Evolutionary conservation across 2,113 vertebrate genomes (phyloP), one percentile per base, ranked within the genome.

Genomic region (Notarius lentiginosus): DNA sequence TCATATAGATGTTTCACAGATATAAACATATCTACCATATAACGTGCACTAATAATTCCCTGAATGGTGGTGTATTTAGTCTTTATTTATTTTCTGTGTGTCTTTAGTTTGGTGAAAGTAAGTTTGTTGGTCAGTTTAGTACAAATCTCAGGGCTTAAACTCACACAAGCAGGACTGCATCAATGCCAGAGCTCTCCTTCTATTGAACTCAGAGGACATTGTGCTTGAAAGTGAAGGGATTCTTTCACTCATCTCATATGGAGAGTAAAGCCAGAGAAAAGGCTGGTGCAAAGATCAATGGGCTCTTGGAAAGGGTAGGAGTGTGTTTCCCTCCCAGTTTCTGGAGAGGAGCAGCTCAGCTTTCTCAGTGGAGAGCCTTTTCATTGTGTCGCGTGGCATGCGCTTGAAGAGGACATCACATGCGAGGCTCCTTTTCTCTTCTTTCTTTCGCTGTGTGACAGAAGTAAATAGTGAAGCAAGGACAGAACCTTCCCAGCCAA

Each of bases 271-370:
- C 83, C 86, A 90, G 86, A 91, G 90, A 91, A 84, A 87, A 89
- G 88, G 68, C 79, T 84, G 77, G 86, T 91, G 86, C 90, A 91
- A 91, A 91, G 90, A 94, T 93, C 90, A 93, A 90, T 92, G 87
- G 75, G 68, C 11, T 79, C 49, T 73, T 53, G 55, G 68, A 84
- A 82, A 91, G 58, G 49, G 65, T 82, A 86, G 73, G 41, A 86
- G 89, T 86, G 84, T 27, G 51, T 82, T 51, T 86, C 76, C 76
- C 86, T 88, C 73, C 86, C 72, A 66, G 56, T 65, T 51, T 82
- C 53, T 41, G 60, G 79, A 80, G 86, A 82, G 61, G 81, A 66
- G 83, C 83, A 87, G 84, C 88, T 89, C 66, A 84, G 83, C 83
- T 72, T n/a, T 51, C 51, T 87, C 87, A 87, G 41, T 81, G 55